Percentiles rank a stretch among this genome's conserved stretches.
phyloP scores from a whole-genome alignment of 2,797 vertebrate species.

The Chaenodraco wilsoni region DNA sequence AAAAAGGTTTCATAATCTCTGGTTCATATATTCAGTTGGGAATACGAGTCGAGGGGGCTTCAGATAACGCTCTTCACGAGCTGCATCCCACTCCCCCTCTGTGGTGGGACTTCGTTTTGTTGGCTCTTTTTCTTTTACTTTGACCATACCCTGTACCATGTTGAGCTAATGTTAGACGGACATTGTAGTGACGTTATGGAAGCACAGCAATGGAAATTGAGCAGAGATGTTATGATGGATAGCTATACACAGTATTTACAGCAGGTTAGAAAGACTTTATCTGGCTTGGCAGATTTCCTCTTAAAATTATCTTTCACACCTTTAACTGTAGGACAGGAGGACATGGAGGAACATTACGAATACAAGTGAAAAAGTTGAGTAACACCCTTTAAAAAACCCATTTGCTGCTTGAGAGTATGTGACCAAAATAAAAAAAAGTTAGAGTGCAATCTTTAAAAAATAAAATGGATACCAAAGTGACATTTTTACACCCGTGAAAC shows the following conservation, averaged over 20 bases:
- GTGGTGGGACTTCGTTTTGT: constrained; percentile 30
- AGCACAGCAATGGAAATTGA: constrained; percentile 72
- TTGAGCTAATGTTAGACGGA: constrained; percentile 58
- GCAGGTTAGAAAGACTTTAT: constrained; percentile 60
- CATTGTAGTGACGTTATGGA: constrained; percentile 63
- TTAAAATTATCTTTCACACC: constrained; percentile 61
- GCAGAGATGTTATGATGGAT: constrained; percentile 62
- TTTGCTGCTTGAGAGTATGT: constrained; percentile 81
- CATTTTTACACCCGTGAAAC: constrained; percentile 32
- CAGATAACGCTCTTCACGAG: constrained; percentile 22
- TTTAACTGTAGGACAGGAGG: constrained; percentile 57
- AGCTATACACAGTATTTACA: constrained; percentile 83
- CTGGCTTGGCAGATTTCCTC: constrained; percentile 50
- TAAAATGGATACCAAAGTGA: constrained; percentile 44
- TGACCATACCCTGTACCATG: constrained; percentile 68
- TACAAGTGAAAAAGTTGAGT: constrained; percentile 68
- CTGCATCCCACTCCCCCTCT: constrained; percentile 49
- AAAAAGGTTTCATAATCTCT: constrained; percentile 5
- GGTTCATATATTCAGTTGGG: constrained; percentile 3
- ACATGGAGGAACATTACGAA: constrained; percentile 70
- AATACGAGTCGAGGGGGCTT: constrained; percentile 26
- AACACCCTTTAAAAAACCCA: constrained; percentile 68
- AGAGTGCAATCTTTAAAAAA: constrained; percentile 41
- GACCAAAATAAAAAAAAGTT: constrained; percentile 50
- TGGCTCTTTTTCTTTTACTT: constrained; percentile 57